Evolutionary conservation across 2,888 invertebrate species (phyloP), one percentile per base, ranked within the genome.

Genomic region (Limenitis camilla): DNA sequence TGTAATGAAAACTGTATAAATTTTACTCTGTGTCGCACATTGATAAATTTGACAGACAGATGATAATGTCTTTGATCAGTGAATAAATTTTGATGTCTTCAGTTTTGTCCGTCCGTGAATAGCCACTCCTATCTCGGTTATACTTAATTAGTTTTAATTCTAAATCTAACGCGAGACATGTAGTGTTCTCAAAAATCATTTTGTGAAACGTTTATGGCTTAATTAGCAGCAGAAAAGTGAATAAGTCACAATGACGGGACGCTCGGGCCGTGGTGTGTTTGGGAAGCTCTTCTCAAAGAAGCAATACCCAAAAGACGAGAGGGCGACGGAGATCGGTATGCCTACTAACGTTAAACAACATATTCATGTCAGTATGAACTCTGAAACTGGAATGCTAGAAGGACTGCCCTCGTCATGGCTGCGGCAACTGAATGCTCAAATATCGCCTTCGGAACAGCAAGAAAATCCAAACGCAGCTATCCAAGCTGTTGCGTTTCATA

Each of bases 381-480:
- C 91, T 6, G 89, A 91, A 63, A 95, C 96, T 0, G 96, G 97
- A 0, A 91, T 92, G 74, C 83, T 97, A 64, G 94, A 94, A 66
- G 97, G 97, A 0, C 84, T 98, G 40, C 97, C 97, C 0, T 89
- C 91, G 32, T 90, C 95, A 30, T 96, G 96, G 96, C 82, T 92
- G 52, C 87, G 92, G 44, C 88, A 95, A 48, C 89, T 97, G 62
- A 92, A 94, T 68, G 91, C 93, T 10, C 94, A 96, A 73, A 94
- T 97, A 61, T 93, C 95, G 35, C 91, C 93, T 65, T 93, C 92
- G 38, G 97, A 97, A 73, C 96, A 96, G 78, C 91, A 93, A 74
- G 92, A 96, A 67, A 95, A 98, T 82, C 97, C 97, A 3, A 91
- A 92, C 67, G 96, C 96, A 35, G 96, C 96, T 1, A 91, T 96